Conservation (phyloP, 2,113 vertebrate species). For the Loxodonta africana region DNA sequence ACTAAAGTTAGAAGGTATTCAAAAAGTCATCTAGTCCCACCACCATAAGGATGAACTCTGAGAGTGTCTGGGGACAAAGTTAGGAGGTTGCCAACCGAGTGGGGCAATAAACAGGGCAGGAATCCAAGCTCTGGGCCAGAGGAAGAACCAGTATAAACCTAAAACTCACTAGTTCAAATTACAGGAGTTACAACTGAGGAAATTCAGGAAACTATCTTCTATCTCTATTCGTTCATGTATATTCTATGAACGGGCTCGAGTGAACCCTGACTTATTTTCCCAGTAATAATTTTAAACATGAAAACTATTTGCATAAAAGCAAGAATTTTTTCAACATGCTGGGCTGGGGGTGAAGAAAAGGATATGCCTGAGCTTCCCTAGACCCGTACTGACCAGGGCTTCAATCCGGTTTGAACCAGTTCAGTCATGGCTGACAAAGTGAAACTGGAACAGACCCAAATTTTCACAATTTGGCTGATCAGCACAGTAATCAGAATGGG, state of each 20-base stretch:
- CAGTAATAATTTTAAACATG: constrained; percentile 31
- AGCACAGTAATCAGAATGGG: too few species aligned
- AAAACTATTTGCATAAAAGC: background rate
- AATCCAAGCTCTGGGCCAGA: background rate
- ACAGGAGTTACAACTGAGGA: background rate
- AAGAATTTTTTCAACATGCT: background rate
- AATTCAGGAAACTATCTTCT: background rate
- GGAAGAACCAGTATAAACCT: background rate
- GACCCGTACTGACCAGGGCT: too few species aligned
- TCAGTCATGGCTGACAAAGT: too few species aligned
- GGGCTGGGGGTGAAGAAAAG: background rate
- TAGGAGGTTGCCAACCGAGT: background rate
- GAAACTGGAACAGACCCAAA: too few species aligned
- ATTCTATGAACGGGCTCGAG: background rate
- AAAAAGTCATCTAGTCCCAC: background rate
- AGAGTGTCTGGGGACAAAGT: background rate
- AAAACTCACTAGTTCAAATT: background rate
- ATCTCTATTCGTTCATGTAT: background rate
- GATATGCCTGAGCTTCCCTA: background rate
- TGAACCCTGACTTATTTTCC: constrained; percentile 1
- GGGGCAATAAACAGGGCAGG: background rate
- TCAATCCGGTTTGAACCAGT: too few species aligned
- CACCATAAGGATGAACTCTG: background rate
- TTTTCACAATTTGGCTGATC: too few species aligned
- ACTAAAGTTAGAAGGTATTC: background rate